These are phyloP conservation scores for Rhabditoides inermis DNA, from an alignment of 2,888 invertebrate species.

Conservation along the genomic window DNA sequence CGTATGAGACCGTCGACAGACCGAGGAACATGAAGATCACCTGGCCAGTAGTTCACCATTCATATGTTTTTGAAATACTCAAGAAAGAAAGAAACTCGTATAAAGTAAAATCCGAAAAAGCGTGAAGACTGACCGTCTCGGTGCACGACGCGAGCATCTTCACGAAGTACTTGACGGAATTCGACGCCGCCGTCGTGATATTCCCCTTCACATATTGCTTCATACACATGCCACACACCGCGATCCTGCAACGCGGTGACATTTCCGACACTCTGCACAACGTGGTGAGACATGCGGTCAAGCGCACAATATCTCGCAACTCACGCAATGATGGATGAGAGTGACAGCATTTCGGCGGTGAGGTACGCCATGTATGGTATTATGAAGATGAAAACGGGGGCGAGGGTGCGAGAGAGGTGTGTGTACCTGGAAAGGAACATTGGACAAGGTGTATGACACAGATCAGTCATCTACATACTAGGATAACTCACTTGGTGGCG, in stretches of 20 bases:
- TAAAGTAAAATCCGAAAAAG: too few relatives aligned
- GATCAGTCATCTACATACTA: too few relatives aligned
- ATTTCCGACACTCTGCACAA: too few relatives aligned
- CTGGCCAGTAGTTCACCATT: too few relatives aligned
- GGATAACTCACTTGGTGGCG: constrained; percentile 44
- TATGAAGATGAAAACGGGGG: constrained; percentile 93
- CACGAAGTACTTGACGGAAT: constrained; percentile 94
- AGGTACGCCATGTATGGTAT: constrained; percentile 95
- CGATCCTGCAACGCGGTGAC: constrained; percentile 75
- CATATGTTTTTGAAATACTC: too few relatives aligned
- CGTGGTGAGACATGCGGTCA: too few relatives aligned
- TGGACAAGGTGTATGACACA: too few relatives aligned
- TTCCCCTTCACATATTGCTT: constrained; percentile 97
- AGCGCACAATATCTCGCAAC: too few relatives aligned
- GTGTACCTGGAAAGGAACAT: too few relatives aligned
- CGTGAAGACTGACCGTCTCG: constrained; percentile 92
- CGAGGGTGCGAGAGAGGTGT: constrained; percentile 86
- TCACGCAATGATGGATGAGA: constrained; percentile 96
- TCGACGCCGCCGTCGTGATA: constrained; percentile 93
- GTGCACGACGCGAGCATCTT: constrained; percentile 95
- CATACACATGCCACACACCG: constrained; percentile 96
- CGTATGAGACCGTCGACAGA: constrained; percentile 83
- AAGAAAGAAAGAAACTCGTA: too few relatives aligned
- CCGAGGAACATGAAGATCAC: constrained; percentile 79
- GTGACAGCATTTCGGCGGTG: constrained; percentile 93